Base-by-base conservation (phyloP, 1,140 invertebrate species). In the Cydia amplana region DNA sequence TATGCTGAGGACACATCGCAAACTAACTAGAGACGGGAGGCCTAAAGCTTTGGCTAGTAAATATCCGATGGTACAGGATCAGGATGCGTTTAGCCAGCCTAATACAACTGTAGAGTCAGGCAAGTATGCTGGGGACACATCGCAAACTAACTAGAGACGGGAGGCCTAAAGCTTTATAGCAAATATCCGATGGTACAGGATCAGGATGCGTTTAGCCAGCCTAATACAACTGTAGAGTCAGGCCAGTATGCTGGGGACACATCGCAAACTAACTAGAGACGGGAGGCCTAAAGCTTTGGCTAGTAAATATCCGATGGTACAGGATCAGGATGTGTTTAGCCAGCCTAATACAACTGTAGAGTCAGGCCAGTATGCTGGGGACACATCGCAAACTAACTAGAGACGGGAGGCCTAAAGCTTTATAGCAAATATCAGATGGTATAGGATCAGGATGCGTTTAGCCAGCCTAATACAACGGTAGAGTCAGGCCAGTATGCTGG, bases 211-310 rank as follows among this genome's bases (percentile, higher is more conserved):
- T 1, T 5, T 5, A 40, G 36, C 36, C 36, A 40, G 9, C 6
- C 5, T 40, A 40, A 55, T 55, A 55, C 51, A 1, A 9, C 1
- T 3, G 7, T 3, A 60, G 20, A 60, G 1, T 18, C 55, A 9
- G 20, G 4, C 55, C 20, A 20, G n/a, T 18, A 23, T 60, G 4
- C 16, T n/a, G 55, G 20, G n/a, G 12, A 43, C 12, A 7, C 12
- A 14, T 60, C 55, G 0, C 55, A 18, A 18, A 60, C 43, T 43
- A 43, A 43, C 43, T 43, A 43, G 43, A 43, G 12, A 43, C 9
- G 36, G 6, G 0, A 76, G 78, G 60, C 88, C 86, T 0, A 87
- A 86, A 49, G 0, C 75, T 36, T 70, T 73, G 51, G 76, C 81
- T 74, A 60, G 23, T 7, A 23, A 63, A 63, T 63, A 23, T 43